phyloP scores from a whole-genome alignment of 2,888 invertebrate species.

The Metallyticus violacea region DNA sequence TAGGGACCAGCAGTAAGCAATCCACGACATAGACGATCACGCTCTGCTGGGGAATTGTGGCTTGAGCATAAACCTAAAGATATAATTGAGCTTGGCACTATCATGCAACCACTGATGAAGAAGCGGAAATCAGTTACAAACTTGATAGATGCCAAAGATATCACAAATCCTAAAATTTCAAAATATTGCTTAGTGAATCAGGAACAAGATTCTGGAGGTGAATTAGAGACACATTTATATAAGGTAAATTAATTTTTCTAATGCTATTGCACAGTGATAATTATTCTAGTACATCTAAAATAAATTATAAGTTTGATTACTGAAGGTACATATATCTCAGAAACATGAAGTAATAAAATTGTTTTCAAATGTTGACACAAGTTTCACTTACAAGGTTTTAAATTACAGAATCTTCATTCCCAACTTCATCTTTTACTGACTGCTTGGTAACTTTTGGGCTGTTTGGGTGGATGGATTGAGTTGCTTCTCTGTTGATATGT shows the following conservation, averaged over 20 bases:
- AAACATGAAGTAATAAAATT: no score
- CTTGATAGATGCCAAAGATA: slow-evolving; percentile 73
- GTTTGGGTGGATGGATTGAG: no score
- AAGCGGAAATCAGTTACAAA: slow-evolving; percentile 81
- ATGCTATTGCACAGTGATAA: background rate
- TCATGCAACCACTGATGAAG: slow-evolving; percentile 80
- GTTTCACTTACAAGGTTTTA: no score
- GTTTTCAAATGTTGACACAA: no score
- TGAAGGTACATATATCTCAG: no score
- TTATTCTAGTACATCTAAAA: background rate
- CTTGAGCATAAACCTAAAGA: slow-evolving; percentile 83
- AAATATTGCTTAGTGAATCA: slow-evolving; percentile 94
- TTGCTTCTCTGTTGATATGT: no score
- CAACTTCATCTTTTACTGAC: no score
- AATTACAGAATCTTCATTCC: no score
- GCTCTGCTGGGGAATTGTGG: slow-evolving; percentile 76
- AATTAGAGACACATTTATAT: slow-evolving; percentile 87
- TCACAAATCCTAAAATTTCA: slow-evolving; percentile 66
- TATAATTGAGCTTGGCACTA: slow-evolving; percentile 81
- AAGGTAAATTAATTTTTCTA: slow-evolving; percentile 55
- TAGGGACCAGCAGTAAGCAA: slow-evolving; percentile 47
- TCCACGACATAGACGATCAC: slow-evolving; percentile 72
- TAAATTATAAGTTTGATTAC: no score
- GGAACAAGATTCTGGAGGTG: slow-evolving; percentile 87
- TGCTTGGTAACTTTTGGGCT: no score